Base-by-base conservation (phyloP, 2,797 vertebrate species). In the Falco peregrinus region DNA sequence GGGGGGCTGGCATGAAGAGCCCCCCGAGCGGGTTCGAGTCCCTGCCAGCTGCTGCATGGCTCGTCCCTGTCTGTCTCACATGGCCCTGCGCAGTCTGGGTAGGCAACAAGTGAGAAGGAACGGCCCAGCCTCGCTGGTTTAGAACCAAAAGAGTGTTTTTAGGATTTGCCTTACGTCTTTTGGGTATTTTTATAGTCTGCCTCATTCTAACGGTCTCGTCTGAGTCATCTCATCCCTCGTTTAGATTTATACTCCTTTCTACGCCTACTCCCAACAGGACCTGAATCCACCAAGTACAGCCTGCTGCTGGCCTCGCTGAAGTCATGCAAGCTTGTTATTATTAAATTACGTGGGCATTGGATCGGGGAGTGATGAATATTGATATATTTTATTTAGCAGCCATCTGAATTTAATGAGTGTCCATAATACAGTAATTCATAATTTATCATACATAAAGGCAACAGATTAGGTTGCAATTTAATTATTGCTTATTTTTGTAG, bases 161-260 rank as follows among this genome's bases (percentile, higher is more conserved):
- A 50, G 90, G 80, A 9, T 51, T 20, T 89, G 80, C 88, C 56
- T 95, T 85, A 39, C 54, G 57, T 87, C 93, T 95, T 67, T 45
- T 0, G 85, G 90, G 90, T 97, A 96, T 97, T 97, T 97, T 96
- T 96, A 77, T 95, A 93, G 3, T 17, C 84, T 92, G 84, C 86
- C 86, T 95, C 90, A 95, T 65, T 43, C 29, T 5, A 93, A 10
- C 77, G 15, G 95, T 35, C 95, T 90, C 6, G 17, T 54, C 93
- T 96, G 95, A 96, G 80, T 96, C 95, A 95, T 95, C 90, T 9
- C 77, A 41, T 83, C 78, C 88, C 81, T 15, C 26, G 88, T 95
- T 94, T 87, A 84, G 94, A 89, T 95, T 92, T 67, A 4, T 93
- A 14, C 81, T 93, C 70, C 83, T 81, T 37, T 87, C 70, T 54